A percentile compares a stretch with the other conserved stretches of the same genome.
Evolutionary conservation across 2,797 vertebrate genomes (phyloP).

Genomic region (Hypotaenidia philippensis): DNA sequence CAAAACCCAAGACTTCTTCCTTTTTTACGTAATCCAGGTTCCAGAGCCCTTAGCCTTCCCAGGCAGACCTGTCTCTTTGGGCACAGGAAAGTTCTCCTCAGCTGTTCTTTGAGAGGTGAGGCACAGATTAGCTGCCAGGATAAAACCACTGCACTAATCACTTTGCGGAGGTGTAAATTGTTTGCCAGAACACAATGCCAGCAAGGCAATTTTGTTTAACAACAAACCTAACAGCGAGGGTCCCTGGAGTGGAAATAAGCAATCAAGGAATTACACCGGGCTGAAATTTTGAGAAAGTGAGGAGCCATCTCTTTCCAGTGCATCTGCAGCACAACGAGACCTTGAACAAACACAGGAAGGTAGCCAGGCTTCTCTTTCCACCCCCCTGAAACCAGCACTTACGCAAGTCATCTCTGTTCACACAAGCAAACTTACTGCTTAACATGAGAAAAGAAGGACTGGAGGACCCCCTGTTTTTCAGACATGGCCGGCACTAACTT

Average conservation of each 20-base stretch:
- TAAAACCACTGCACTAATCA: conserved; percentile 54
- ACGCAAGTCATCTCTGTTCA: background rate
- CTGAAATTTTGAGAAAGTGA: conserved; percentile 54
- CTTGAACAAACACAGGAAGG: conserved; percentile 16
- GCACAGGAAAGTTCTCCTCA: conserved; percentile 14
- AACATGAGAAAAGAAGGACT: background rate
- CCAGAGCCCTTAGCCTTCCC: background rate
- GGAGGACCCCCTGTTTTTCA: background rate
- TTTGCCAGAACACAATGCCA: conserved; percentile 71
- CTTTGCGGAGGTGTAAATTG: conserved; percentile 69
- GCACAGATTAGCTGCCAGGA: conserved; percentile 65
- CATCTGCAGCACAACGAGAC: background rate
- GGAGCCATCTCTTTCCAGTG: conserved; percentile 19
- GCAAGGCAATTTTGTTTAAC: conserved; percentile 66
- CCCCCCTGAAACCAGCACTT: background rate
- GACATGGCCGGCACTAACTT: background rate
- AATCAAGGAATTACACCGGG: conserved; percentile 1
- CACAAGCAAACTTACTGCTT: background rate
- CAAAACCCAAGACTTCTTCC: background rate
- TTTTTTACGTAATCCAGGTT: background rate
- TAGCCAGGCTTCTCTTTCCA: background rate
- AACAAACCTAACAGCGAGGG: conserved; percentile 56
- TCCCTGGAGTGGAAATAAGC: conserved; percentile 57
- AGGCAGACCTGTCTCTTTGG: background rate
- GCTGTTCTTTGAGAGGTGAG: conserved; percentile 54